phyloP scores from a whole-genome alignment of 2,113 vertebrate genomes.

The Petrocephalus zakoni region DNA sequence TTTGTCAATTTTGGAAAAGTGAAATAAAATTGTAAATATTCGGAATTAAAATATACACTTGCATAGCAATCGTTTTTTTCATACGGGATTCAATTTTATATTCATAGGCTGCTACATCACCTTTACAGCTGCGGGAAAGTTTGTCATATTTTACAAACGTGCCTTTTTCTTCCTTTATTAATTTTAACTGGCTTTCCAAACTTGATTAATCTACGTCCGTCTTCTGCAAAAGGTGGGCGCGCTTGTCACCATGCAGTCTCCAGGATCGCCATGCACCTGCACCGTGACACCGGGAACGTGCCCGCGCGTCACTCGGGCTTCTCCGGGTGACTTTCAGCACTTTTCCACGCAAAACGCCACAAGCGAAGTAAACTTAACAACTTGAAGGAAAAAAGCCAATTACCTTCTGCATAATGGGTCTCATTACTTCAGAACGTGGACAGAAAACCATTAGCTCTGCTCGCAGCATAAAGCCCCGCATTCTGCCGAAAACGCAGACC shows the following conservation, averaged over 20 bases:
- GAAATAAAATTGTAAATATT: too few relatives aligned
- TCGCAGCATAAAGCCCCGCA: slow-evolving; percentile 16
- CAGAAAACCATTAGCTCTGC: slow-evolving; percentile 17
- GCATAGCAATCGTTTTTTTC: too few relatives aligned
- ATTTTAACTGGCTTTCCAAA: not conserved
- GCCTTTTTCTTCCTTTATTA: not conserved
- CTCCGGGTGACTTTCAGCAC: not conserved
- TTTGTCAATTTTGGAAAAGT: too few relatives aligned
- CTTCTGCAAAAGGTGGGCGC: not conserved
- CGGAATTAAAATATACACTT: too few relatives aligned
- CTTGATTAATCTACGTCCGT: not conserved
- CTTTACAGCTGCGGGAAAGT: not conserved
- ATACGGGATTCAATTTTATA: too few relatives aligned
- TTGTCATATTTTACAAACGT: not conserved
- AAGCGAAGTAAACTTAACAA: slow-evolving; percentile 17
- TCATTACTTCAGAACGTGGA: slow-evolving; percentile 22
- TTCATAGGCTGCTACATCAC: not conserved
- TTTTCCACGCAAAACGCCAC: not conserved
- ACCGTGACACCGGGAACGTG: not conserved
- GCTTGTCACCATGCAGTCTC: too few relatives aligned
- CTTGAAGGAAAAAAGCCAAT: slow-evolving; percentile 29
- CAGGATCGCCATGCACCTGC: not conserved
- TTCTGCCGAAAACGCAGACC: slow-evolving; percentile 7
- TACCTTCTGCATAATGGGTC: slow-evolving; percentile 21
- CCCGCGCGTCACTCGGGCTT: not conserved